Conservation (phyloP, 2,113 vertebrate species). For the Poecile atricapillus region DNA sequence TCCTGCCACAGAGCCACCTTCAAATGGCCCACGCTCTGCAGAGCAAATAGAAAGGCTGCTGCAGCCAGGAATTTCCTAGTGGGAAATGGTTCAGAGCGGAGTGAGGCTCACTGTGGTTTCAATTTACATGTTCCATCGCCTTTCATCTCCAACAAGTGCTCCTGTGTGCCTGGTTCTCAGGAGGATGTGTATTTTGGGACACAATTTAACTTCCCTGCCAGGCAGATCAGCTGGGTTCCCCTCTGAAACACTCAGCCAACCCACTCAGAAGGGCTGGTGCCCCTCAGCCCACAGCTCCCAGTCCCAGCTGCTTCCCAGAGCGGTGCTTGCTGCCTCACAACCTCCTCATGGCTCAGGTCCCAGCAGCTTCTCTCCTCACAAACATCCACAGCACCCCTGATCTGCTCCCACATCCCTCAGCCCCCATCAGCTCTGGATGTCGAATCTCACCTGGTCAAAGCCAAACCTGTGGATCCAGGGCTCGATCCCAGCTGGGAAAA, state of each 20-base stretch:
- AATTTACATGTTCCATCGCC: background rate
- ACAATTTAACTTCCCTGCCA: background rate
- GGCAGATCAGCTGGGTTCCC: background rate
- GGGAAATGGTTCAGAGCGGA: background rate
- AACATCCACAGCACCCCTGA: background rate
- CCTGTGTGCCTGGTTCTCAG: accelerated
- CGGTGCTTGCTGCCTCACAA: background rate
- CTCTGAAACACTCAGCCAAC: background rate
- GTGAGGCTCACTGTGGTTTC: background rate
- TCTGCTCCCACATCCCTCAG: background rate
- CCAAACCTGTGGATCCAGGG: background rate
- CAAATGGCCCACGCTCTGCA: background rate
- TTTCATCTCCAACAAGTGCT: background rate
- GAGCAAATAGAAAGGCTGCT: background rate
- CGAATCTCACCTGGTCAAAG: background rate
- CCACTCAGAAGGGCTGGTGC: background rate
- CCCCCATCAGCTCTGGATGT: background rate
- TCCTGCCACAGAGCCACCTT: background rate
- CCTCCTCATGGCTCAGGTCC: background rate
- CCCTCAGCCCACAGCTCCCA: background rate
- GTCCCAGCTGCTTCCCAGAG: background rate
- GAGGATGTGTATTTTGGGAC: background rate
- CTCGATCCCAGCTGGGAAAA: background rate
- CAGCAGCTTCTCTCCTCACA: background rate
- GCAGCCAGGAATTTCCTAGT: background rate